Percentiles rank a stretch among this genome's conserved stretches.
These are phyloP conservation scores for Panagrolaimus sp. DNA, from an alignment of 1,140 invertebrate species.

Conservation along the genomic window DNA sequence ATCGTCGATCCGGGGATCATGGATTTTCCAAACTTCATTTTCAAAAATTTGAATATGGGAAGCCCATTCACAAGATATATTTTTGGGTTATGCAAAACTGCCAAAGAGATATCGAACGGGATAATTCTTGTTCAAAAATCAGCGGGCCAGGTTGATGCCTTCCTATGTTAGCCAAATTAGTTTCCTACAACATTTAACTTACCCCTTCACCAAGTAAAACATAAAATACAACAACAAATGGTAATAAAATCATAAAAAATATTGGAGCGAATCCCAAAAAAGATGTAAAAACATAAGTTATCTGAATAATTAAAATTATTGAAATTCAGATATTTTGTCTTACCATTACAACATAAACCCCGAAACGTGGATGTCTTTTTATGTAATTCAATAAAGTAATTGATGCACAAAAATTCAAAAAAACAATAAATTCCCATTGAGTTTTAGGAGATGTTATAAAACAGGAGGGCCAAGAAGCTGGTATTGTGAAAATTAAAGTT, in stretches of 20 bases:
- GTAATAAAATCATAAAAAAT: constrained; percentile 8
- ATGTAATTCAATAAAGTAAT: constrained; percentile 1
- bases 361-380: background rate
- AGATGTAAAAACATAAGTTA: background rate
- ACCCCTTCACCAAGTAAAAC: background rate
- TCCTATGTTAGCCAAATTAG: background rate
- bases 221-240: constrained; percentile 7
- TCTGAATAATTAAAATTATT: too few relatives aligned
- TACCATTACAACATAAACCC: constrained; percentile 1
- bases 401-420: background rate
- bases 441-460: too few relatives aligned
- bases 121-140: too few relatives aligned
- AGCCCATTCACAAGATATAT: too few relatives aligned
- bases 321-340: background rate
- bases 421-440: constrained; percentile 3
- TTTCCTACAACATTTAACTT: background rate
- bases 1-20: too few relatives aligned
- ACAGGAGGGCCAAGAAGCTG: too few relatives aligned
- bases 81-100: too few relatives aligned
- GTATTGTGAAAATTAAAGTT: too few relatives aligned
- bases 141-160: too few relatives aligned
- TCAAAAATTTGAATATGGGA: too few relatives aligned
- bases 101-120: too few relatives aligned
- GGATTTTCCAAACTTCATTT: too few relatives aligned
- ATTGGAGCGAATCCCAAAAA: background rate